Evolutionary conservation across 2,797 vertebrate species (phyloP), one percentile per base, ranked within the genome.

Genomic region (Lates japonicus): DNA sequence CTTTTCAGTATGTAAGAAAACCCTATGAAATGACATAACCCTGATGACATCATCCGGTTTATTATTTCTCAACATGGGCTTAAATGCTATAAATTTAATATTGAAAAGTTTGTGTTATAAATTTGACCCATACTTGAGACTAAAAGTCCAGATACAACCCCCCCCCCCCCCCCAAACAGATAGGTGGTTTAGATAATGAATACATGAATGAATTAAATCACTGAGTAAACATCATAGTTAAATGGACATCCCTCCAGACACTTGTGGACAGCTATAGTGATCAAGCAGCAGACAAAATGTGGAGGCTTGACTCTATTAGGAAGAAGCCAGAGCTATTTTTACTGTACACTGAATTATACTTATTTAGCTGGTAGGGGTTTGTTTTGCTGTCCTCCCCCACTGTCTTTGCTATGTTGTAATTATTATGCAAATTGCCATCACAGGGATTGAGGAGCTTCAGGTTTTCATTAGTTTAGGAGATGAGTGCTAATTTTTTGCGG

Each of bases 321-420:
- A 66, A 64, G 62, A 78, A 82, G 52, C 64, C 61, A 19, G 64
- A 51, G 85, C 79, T 87, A 86, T 87, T 88, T 90, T 82, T 76
- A 67, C 51, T 58, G 63, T 83, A 67, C 16, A 42, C 20, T 83
- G 60, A 86, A 86, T 87, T 82, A 82, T 77, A 71, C 81, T 83
- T 61, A 68, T 88, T 81, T 64, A 73, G 71, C 81, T 83, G 88
- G 80, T 87, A 91, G 84, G 77, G 78, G 83, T 85, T 84, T 90
- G 86, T 89, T 88, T 86, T 86, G 71, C 83, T 87, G 90, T 92
- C 91, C 90, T 91, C 91, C 91, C 83, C 74, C 89, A 72, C 81
- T 80, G 81, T 84, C 84, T 76, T 76, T 80, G 51, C 81, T 57
- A 51, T 79, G 85, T 83, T 85, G 74, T 91, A 92, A 92, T 94